phyloP scores from a whole-genome alignment of 2,888 invertebrate genomes.

The Aphrophora alni region DNA sequence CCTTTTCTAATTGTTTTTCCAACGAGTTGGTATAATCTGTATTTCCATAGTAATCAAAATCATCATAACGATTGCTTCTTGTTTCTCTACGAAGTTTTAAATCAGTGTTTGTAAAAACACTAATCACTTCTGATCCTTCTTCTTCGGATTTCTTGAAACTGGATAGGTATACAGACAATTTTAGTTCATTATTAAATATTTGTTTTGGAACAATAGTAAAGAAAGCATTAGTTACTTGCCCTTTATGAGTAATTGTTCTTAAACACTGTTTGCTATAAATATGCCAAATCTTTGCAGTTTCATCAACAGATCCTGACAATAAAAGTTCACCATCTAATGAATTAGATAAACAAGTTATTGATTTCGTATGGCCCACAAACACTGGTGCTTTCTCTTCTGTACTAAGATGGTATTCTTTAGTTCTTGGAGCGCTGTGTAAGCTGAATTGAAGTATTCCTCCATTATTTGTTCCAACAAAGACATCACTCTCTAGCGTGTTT shows the following conservation, averaged over 20 bases:
- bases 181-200: conserved; percentile 50
- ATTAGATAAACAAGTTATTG: conserved; percentile 73
- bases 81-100: neutral
- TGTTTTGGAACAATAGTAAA: conserved; percentile 62
- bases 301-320: conserved; percentile 79
- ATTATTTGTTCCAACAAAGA: conserved; percentile 76
- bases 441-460: conserved; percentile 75
- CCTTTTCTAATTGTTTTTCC: neutral
- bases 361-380: conserved; percentile 73
- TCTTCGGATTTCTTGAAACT: conserved; percentile 12
- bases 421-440: conserved; percentile 71
- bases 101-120: neutral
- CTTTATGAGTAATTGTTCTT: conserved; percentile 73
- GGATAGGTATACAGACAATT: conserved; percentile 50
- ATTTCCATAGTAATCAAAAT: too few species aligned
- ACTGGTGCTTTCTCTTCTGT: conserved; percentile 60
- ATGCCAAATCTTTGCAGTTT: conserved; percentile 78
- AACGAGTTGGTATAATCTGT: neutral
- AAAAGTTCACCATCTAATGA: conserved; percentile 75
- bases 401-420: conserved; percentile 66
- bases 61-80: neutral
- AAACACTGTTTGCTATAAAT: conserved; percentile 76
- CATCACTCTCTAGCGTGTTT: conserved; percentile 71
- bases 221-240: conserved; percentile 74
- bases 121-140: neutral